Base-by-base conservation (phyloP, 2,888 invertebrate species). In the Bombylius major region DNA sequence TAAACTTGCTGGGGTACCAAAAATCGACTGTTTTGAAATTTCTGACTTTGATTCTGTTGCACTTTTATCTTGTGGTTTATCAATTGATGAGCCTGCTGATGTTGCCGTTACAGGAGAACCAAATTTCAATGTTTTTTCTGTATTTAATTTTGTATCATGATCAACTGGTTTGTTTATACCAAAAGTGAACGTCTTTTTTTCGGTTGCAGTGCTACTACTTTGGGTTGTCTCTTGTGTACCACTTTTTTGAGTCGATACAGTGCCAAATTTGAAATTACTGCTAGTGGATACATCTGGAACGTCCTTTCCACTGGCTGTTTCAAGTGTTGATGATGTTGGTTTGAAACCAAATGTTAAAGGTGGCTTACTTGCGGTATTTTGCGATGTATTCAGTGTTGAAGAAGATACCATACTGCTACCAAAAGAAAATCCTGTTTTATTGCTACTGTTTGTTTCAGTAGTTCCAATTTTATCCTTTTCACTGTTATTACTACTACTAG, bases 81-180 rank as follows among this genome's bases (percentile, higher is more conserved):
- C 34, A 13, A 58, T n/a, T 34, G 54, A 46, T 14, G 57, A 56
- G 34, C 11, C 31, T 53, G 54, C 11, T 48, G 32, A 11, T 54
- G 54, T 47, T 13, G 55, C 5, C 32, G 58, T 33, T 33, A 58
- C 8, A 8, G 52, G 11, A 31, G 49, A 12, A 13, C 56, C 60
- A 39, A 60, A 60, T 52, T 47, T 51, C 47, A 60, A 57, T 42
- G 47, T 13, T 42, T 36, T 54, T 51, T 49, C 47, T 5, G 55
- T 32, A 50, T 53, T 60, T 14, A 59, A 23, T 42, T 57, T 51
- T 8, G 57, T 65, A 63, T 53, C 61, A 63, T 59, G 65, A 65
- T n/a, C 61, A 60, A 45, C 55, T 52, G 8, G 50, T 50, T 39
- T 55, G 47, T 47, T 52, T 9, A 12, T 13, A 33, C 48, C 48